These are phyloP conservation scores for Ageneiosus marmoratus DNA, from an alignment of 2,113 vertebrate genomes.

Conservation along the genomic window DNA sequence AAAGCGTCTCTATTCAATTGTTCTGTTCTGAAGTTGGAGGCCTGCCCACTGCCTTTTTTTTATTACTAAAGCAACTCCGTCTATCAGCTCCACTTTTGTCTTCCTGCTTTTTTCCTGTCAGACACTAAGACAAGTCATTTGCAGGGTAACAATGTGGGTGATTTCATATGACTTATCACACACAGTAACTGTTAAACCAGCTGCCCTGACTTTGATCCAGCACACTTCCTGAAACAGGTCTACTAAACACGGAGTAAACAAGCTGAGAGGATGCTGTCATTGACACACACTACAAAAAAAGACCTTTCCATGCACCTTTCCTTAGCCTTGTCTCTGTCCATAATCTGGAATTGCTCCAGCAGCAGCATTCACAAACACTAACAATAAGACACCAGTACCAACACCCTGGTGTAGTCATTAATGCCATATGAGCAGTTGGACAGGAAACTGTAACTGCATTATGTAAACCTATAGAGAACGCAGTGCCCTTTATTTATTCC, in stretches of 20 bases:
- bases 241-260: slow-evolving; percentile 74
- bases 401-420: slow-evolving; percentile 26
- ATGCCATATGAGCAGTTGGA: slow-evolving; percentile 16
- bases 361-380: slow-evolving; percentile 18
- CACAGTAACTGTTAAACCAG: slow-evolving; percentile 78
- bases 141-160: slow-evolving; percentile 78
- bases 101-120: slow-evolving; percentile 78
- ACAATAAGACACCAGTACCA: slow-evolving; percentile 23
- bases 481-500: slow-evolving; percentile 43
- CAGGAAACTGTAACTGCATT: slow-evolving; percentile 37
- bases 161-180: slow-evolving; percentile 78
- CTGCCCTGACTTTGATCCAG: slow-evolving; percentile 79
- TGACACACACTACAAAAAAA: slow-evolving; percentile 32
- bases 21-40: slow-evolving; percentile 70
- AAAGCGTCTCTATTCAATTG: slow-evolving; percentile 73
- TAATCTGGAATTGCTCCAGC: not conserved
- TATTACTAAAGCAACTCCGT: slow-evolving; percentile 70
- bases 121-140: slow-evolving; percentile 77
- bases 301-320: slow-evolving; percentile 48
- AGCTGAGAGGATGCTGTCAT: slow-evolving; percentile 65
- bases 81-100: slow-evolving; percentile 75
- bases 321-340: slow-evolving; percentile 40
- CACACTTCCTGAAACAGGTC: slow-evolving; percentile 76
- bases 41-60: slow-evolving; percentile 68
- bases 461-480: slow-evolving; percentile 1